Percentiles rank a stretch among this genome's conserved stretches.
These are phyloP conservation scores for Eulemur rubriventer DNA, from an alignment of 2,797 vertebrate genomes.

Conservation along the genomic window DNA sequence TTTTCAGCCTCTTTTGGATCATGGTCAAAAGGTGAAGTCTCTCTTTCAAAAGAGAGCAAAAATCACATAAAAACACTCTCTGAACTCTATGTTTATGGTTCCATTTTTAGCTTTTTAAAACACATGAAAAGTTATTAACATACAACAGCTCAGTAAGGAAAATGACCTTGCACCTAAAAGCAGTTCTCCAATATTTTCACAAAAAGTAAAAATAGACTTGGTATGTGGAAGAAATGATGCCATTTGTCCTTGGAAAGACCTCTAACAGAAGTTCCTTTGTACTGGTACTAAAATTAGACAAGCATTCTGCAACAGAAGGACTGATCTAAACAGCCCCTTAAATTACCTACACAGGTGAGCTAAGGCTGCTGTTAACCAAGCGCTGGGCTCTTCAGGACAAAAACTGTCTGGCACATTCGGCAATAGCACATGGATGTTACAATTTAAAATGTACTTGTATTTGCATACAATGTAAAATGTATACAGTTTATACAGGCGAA, in stretches of 20 bases:
- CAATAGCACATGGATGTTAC: background rate
- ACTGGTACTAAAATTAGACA: background rate
- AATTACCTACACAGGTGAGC: background rate
- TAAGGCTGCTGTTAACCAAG: background rate
- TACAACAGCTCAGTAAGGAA: background rate
- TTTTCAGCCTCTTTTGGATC: background rate
- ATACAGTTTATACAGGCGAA: background rate
- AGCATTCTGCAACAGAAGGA: background rate
- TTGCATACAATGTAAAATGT: background rate
- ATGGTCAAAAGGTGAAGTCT: background rate
- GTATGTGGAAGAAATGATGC: background rate
- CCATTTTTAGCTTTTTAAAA: background rate
- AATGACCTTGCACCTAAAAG: background rate
- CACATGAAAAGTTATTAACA: background rate
- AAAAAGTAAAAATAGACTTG: background rate
- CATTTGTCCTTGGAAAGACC: background rate
- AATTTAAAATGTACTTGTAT: background rate
- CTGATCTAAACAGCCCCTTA: background rate
- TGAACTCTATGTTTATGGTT: background rate
- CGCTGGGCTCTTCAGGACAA: background rate
- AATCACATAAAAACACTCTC: background rate
- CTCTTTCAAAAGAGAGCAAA: slow-evolving; percentile 13
- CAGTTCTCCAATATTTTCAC: background rate
- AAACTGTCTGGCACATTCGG: background rate
- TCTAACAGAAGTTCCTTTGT: background rate